Evolutionary conservation across 1,140 invertebrate species (phyloP), one percentile per base, ranked within the genome.

Genomic region (Globodera rostochiensis): DNA sequence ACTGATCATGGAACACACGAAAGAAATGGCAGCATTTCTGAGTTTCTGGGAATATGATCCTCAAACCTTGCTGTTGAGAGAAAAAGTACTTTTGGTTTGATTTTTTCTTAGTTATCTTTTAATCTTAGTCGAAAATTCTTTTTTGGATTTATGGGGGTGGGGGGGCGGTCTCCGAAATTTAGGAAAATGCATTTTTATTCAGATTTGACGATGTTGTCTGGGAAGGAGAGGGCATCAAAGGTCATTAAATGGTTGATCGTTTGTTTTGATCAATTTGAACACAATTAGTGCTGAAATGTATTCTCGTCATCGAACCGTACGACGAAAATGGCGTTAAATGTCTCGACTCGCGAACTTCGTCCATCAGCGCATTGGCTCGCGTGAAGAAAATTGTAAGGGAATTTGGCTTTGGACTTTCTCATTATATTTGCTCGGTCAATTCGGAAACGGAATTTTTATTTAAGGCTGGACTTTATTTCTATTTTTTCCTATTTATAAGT

Each of bases 151-250:
- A 36, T 36, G 36, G 36, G 25, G 25, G n/a, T 1, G 36, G 36
- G 36, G 67, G 67, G 49, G 15, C 45, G 13, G 25, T 0, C 49
- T 11, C 15, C 70, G 15, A 4, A n/a, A 74, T 45, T 36, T 45
- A 50, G 1, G 11, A 9, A 9, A 74, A 25, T 45, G 21, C 21
- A 46, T 36, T 71, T 25, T 13, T 71, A 53, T 53, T 53, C 53
- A 75, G 74, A 75, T 75, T 75, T 19, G 74, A n/a, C 64, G 74
- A 75, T 19, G 74, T 75, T 15, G 45, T 75, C 19, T 75, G 74
- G 74, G 74, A 75, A 36, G 74, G 74, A 46, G 53, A 57, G 7
- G 50, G 64, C n/a, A 75, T 75, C 64, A 60, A 60, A 19, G 74
- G 74, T 53, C 36, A 75, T 11, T 46, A 19, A 64, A 15, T 6